phyloP scores from a whole-genome alignment of 2,888 invertebrate genomes.

The Panzeria rudis region DNA sequence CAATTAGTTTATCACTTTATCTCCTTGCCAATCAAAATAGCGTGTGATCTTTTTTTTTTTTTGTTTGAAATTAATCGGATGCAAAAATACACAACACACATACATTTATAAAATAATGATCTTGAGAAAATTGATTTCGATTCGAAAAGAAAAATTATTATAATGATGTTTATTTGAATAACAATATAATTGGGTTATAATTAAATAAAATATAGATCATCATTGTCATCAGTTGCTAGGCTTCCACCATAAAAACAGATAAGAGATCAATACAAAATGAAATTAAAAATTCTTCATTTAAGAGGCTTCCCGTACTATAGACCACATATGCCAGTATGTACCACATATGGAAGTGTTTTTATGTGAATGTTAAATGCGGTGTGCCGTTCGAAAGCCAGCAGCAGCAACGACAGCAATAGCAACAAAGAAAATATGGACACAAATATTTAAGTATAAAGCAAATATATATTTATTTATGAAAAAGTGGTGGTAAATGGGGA shows the following conservation, averaged over 20 bases:
- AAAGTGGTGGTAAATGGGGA: conserved; percentile 16
- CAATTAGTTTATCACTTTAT: conserved; percentile 7
- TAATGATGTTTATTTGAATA: conserved; percentile 45
- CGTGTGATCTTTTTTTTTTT: conserved; percentile 40
- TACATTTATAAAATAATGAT: conserved; percentile 31
- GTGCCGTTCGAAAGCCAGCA: conserved; percentile 36
- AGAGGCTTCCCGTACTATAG: conserved; percentile 57
- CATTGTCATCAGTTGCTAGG: conserved; percentile 55
- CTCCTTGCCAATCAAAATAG: neutral
- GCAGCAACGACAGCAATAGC: conserved; percentile 10
- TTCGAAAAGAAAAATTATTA: conserved; percentile 8
- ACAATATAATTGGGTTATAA: conserved; percentile 67
- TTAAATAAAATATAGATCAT: conserved; percentile 58
- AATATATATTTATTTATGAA: conserved; percentile 25
- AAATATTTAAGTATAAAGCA: conserved; percentile 27
- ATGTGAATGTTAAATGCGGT: conserved; percentile 50
- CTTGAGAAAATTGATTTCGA: conserved; percentile 51
- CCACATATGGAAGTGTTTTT: neutral
- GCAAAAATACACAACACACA: conserved; percentile 11
- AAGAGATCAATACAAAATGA: conserved; percentile 54
- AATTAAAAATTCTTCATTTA: conserved; percentile 62
- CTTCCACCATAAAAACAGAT: conserved; percentile 46
- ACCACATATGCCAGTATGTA: conserved; percentile 28
- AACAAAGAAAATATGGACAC: conserved; percentile 59
- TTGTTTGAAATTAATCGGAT: conserved; percentile 9